Conservation (phyloP, 2,113 vertebrate species). For the Triplophysa tibetana region DNA sequence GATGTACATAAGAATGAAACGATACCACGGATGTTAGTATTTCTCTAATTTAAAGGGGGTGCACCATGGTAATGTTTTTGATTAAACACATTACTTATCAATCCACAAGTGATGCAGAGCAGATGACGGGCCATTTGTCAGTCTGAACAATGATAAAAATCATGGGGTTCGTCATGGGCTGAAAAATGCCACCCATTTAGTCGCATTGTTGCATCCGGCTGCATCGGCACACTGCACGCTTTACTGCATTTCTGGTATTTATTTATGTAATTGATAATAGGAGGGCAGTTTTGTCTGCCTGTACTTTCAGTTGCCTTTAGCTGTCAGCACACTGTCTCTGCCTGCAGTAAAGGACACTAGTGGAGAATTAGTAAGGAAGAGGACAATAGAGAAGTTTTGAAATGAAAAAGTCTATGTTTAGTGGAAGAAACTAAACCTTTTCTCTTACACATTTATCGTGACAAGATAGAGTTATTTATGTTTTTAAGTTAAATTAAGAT, state of each 20-base stretch:
- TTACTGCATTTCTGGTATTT: conserved; percentile 55
- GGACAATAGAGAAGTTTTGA: conserved; percentile 12
- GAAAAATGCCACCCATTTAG: conserved; percentile 29
- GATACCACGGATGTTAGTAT: background rate
- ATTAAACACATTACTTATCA: background rate
- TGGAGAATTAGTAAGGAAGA: conserved; percentile 7
- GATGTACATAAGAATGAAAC: background rate
- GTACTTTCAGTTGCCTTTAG: conserved; percentile 30
- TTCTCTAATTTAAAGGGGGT: background rate
- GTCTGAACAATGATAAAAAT: conserved; percentile 23
- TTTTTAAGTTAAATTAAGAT: no score
- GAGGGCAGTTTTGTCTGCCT: conserved; percentile 39
- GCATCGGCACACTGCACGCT: conserved; percentile 29
- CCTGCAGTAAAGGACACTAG: conserved; percentile 12
- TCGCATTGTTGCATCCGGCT: conserved; percentile 2
- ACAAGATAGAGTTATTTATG: no score
- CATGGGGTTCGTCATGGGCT: conserved; percentile 24
- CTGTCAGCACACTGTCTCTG: conserved; percentile 44
- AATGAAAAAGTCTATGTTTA: conserved; percentile 8
- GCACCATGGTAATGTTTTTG: background rate
- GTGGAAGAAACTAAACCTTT: no score
- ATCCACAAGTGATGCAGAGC: conserved; percentile 9
- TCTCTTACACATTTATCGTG: no score
- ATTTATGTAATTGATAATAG: conserved; percentile 58
- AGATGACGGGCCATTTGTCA: conserved; percentile 31